Evolutionary conservation across 2,113 vertebrate genomes (phyloP), one percentile per base, ranked within the genome.

Genomic region (Anguilla japonica): DNA sequence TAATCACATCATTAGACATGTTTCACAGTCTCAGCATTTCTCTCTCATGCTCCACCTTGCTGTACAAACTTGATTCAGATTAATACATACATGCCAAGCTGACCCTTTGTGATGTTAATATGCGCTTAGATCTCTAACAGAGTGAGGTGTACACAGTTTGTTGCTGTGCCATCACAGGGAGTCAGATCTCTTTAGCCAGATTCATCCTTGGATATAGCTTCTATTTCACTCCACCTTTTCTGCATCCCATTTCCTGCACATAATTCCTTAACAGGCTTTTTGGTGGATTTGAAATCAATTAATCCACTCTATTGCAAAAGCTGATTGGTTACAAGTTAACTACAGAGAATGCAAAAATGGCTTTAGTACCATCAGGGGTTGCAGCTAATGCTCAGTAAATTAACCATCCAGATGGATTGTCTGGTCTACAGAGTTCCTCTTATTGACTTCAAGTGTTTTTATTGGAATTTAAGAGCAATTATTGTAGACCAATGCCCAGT

Each of bases 341-440:
- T 11, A 15, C 39, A n/a, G 75, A 16, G 20, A 63, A 63, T 7
- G 26, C 16, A 60, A 85, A 60, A 26, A 15, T 20, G 41, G 14
- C 71, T 34, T 56, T 85, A 79, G 67, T n/a, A 63, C 34, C 29
- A 0, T 60, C 79, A 39, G 20, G 15, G 78, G 40, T n/a, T 5
- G n/a, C 34, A 43, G 85, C 53, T 46, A 79, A 46, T 63, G 40
- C 41, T 41, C n/a, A 5, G 1, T 20, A 39, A 56, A 85, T 85
- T 80, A 81, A 29, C 78, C 22, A 11, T 20, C 18, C 39, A 34
- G 18, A 79, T 85, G 34, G 57, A 41, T 50, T 85, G 40, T 81
- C 63, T 81, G 53, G 60, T 81, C 41, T 86, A 60, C 79, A 63
- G 85, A 86, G 81, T 81, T 57, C 29, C 53, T 81, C 50, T 81